Evolutionary conservation across 2,113 vertebrate species (phyloP), one percentile per base, ranked within the genome.

Genomic region (Hyaena hyaena): DNA sequence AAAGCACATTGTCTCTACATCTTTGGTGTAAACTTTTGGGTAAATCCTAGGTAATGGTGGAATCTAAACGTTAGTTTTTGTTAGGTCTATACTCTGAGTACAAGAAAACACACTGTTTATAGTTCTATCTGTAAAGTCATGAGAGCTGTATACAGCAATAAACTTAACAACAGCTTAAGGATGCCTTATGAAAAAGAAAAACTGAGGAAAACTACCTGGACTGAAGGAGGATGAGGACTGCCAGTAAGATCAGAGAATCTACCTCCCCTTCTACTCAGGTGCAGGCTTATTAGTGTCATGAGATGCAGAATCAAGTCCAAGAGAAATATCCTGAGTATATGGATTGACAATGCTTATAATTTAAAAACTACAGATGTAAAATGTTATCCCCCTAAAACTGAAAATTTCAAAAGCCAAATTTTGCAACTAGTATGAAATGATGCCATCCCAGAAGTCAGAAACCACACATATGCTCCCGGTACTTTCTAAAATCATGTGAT

Each of bases 11-110:
- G 61, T 91, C 71, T 96, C 0, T 61, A 93, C 89, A 50, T 97
- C 93, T 97, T 96, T 97, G 95, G 93, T 95, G 89, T 88, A 96
- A 61, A 88, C 80, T 96, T 92, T n/a, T 43, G 89, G 87, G 35
- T 48, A 95, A 92, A 88, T 9, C 7, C 28, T 24, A 77, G 50
- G 31, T 83, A 39, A 80, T 23, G 14, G 45, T 71, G 33, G 23
- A 69, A 74, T 65, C 11, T 84, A 35, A 43, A 50, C 48, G 73
- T 24, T 53, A 53, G 39, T 83, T 39, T 96, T 58, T 48, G 10
- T 71, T 96, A 96, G 55, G 26, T 77, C 50, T 85, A 31, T 21
- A 50, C 10, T 84, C 24, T 93, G 55, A 95, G 66, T 35, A 93
- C 3, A 96, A 76, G 50, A 84, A 69, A 93, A n/a, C 43, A 80